Evolutionary conservation across 2,888 invertebrate genomes (phyloP).

Genomic region (Torymus texanus): DNA sequence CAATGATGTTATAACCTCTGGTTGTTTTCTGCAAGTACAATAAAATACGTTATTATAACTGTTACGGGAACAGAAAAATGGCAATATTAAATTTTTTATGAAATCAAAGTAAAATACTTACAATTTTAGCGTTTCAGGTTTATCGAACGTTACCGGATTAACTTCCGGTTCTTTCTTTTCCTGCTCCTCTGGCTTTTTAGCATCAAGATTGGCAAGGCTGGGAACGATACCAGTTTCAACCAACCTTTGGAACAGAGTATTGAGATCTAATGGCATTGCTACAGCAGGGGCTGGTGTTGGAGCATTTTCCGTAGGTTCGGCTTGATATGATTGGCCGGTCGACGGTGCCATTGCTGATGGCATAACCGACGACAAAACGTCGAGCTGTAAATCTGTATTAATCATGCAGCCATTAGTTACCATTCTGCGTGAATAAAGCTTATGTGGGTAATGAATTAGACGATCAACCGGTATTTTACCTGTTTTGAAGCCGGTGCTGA

Average conservation of each 20-base stretch:
- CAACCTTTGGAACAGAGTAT: conserved; percentile 89
- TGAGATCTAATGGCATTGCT: conserved; percentile 81
- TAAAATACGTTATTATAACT: conserved; percentile 27
- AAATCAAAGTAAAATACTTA: conserved; percentile 71
- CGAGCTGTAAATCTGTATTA: conserved; percentile 74
- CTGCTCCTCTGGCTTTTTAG: conserved; percentile 68
- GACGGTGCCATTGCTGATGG: conserved; percentile 57
- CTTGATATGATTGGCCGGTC: conserved; percentile 54
- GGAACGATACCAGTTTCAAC: conserved; percentile 88
- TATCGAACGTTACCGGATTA: conserved; percentile 81
- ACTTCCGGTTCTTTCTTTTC: conserved; percentile 73
- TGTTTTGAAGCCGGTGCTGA: conserved; percentile 7
- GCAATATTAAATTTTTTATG: neutral
- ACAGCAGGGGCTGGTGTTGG: conserved; percentile 66
- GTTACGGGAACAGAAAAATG: conserved; percentile 54
- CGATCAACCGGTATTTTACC: conserved; percentile 10
- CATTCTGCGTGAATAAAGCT: too few relatives aligned
- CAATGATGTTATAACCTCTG: conserved; percentile 81
- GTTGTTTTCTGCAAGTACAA: conserved; percentile 80
- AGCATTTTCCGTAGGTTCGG: conserved; percentile 48
- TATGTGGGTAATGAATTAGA: too few relatives aligned
- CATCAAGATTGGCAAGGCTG: conserved; percentile 62
- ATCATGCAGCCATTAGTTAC: too few relatives aligned
- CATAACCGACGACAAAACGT: conserved; percentile 75
- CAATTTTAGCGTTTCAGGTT: conserved; percentile 85